A percentile compares a stretch with the other conserved stretches of the same genome.
Conservation (phyloP, 2,797 vertebrate genomes). For the Hemibagrus guttatus region DNA sequence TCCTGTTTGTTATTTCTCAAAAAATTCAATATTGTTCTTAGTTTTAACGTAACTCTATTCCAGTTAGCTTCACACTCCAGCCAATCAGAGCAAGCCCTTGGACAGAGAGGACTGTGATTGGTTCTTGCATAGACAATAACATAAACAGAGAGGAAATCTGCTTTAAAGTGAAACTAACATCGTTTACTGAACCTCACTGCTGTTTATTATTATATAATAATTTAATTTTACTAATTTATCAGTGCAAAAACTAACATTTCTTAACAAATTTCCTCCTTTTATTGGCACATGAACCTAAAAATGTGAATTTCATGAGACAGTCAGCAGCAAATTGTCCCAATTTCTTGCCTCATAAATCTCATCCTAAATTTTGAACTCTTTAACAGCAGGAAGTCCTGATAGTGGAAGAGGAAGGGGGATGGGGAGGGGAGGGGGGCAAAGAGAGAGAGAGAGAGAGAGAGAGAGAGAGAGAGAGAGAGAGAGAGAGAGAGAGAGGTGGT, state of each 20-base stretch:
- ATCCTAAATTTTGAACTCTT: conserved; percentile 60
- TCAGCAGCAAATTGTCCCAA: conserved; percentile 1
- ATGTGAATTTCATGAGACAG: not conserved
- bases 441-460: conserved; percentile 19
- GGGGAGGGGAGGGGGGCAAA: not conserved
- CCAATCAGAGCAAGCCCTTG: not conserved
- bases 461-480: not conserved
- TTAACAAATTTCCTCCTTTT: not conserved
- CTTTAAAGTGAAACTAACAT: not conserved
- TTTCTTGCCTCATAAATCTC: conserved; percentile 25
- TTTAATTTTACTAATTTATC: not conserved
- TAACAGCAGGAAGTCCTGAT: conserved; percentile 37
- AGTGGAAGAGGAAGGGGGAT: not conserved
- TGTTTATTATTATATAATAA: not conserved
- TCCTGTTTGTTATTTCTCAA: not conserved
- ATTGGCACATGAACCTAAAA: not conserved
- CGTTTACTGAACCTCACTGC: not conserved
- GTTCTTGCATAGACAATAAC: not conserved
- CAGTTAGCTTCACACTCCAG: not conserved
- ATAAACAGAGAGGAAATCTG: not conserved
- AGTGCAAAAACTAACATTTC: not conserved
- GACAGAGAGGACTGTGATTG: not conserved
- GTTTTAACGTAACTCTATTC: not conserved
- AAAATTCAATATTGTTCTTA: not conserved
- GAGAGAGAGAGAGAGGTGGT: conserved; percentile 1